These are phyloP conservation scores for Lysandra coridon DNA, from an alignment of 2,888 invertebrate species.

Conservation along the genomic window DNA sequence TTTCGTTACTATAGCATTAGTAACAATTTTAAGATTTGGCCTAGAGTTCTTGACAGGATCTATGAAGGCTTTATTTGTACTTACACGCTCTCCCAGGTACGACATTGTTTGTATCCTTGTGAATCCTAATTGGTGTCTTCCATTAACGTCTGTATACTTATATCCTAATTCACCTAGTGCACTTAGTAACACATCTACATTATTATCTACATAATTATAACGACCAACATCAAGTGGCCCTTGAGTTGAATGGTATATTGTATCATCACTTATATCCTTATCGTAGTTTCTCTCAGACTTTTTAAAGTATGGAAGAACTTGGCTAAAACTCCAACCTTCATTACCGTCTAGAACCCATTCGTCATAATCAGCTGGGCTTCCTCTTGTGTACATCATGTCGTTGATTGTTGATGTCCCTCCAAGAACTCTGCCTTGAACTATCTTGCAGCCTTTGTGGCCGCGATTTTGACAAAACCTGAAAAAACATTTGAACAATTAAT, in stretches of 20 bases:
- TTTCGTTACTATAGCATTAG: slow-evolving; percentile 69
- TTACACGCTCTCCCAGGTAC: slow-evolving; percentile 71
- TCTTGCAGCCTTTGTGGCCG: slow-evolving; percentile 59
- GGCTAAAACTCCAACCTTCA: slow-evolving; percentile 67
- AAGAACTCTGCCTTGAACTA: slow-evolving; percentile 68
- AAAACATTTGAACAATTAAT: neutral
- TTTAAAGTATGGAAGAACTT: slow-evolving; percentile 70
- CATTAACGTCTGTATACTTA: slow-evolving; percentile 72
- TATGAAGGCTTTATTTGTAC: slow-evolving; percentile 69
- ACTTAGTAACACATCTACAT: slow-evolving; percentile 67
- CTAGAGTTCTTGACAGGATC: slow-evolving; percentile 67
- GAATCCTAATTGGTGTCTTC: slow-evolving; percentile 68
- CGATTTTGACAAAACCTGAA: slow-evolving; percentile 69
- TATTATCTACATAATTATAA: slow-evolving; percentile 69
- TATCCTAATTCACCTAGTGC: slow-evolving; percentile 70
- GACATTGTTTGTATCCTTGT: slow-evolving; percentile 73
- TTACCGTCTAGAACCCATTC: slow-evolving; percentile 71
- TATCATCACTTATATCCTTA: slow-evolving; percentile 69
- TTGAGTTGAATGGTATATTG: slow-evolving; percentile 67
- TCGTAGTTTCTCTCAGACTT: slow-evolving; percentile 76
- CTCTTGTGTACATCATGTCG: slow-evolving; percentile 73
- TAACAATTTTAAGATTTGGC: slow-evolving; percentile 60
- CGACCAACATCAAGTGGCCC: slow-evolving; percentile 72
- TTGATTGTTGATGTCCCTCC: slow-evolving; percentile 72
- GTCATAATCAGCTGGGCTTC: slow-evolving; percentile 71